Percentiles rank a stretch among this genome's conserved stretches.
These are phyloP conservation scores for Catagonus wagneri DNA, from an alignment of 2,113 vertebrate species.

Conservation along the genomic window DNA sequence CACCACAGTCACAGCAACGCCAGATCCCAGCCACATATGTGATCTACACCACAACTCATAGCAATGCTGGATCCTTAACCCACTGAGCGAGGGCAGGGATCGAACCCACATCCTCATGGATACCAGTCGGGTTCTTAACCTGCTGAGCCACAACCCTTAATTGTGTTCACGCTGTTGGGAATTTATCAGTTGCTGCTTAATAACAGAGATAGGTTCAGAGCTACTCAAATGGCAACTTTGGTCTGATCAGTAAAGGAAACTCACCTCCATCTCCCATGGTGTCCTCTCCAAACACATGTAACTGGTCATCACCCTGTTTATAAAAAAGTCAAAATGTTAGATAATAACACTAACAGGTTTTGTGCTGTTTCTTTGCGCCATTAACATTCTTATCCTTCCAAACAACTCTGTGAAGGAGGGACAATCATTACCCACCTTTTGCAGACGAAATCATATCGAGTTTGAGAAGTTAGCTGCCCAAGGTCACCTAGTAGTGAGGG, in stretches of 20 bases:
- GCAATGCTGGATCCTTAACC: no score
- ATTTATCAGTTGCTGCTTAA: conserved; percentile 4
- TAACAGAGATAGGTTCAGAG: background rate
- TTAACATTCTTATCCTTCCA: background rate
- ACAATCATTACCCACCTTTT: background rate
- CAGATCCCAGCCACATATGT: no score
- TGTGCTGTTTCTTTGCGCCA: background rate
- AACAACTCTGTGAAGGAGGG: background rate
- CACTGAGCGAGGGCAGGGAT: no score
- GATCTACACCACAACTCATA: no score
- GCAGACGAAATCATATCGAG: background rate
- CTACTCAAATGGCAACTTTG: background rate
- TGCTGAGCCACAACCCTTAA: no score
- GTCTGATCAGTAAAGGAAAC: conserved; percentile 77
- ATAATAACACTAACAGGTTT: background rate
- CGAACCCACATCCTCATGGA: no score
- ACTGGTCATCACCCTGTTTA: conserved; percentile 90
- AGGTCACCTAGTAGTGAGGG: background rate
- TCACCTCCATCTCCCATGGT: conserved; percentile 92
- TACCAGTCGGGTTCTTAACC: no score
- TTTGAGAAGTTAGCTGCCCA: background rate
- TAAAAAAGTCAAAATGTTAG: conserved; percentile 79
- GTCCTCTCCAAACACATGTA: conserved; percentile 87
- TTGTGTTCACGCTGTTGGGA: background rate
- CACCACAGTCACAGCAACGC: no score